Evolutionary conservation across 2,113 vertebrate species (phyloP).

Genomic region (Tragelaphus strepsiceros): DNA sequence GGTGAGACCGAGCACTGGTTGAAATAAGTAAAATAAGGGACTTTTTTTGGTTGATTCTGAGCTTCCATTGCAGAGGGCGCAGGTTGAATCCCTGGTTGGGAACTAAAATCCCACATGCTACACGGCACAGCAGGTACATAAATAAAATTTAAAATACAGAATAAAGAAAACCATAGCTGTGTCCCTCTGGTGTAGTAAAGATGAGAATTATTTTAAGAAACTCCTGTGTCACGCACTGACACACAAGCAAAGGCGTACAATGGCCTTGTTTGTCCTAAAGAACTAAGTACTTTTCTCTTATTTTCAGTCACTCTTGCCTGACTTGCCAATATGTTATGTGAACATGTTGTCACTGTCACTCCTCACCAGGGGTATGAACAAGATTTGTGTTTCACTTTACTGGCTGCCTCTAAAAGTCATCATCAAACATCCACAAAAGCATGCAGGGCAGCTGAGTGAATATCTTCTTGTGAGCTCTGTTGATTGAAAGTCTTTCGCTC

Average conservation of each 20-base stretch:
- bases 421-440: neutral
- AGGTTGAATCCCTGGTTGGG: neutral
- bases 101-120: neutral
- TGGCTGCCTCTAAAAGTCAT: neutral
- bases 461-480: neutral
- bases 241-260: neutral
- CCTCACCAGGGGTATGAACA: neutral
- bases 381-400: neutral
- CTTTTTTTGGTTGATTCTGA: neutral
- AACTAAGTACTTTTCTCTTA: too few species aligned
- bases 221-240: neutral
- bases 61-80: neutral
- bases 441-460: neutral
- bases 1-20: neutral
- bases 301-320: neutral
- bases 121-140: neutral
- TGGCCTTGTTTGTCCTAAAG: neutral
- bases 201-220: neutral
- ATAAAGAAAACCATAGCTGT: neutral
- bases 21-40: neutral
- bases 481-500: neutral
- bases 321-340: neutral
- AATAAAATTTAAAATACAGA: neutral
- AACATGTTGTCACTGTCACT: neutral
- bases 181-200: neutral